A percentile compares a stretch with the other conserved stretches of the same genome.
These are phyloP conservation scores for Nibea coibor DNA, from an alignment of 2,113 vertebrate species.

Conservation along the genomic window DNA sequence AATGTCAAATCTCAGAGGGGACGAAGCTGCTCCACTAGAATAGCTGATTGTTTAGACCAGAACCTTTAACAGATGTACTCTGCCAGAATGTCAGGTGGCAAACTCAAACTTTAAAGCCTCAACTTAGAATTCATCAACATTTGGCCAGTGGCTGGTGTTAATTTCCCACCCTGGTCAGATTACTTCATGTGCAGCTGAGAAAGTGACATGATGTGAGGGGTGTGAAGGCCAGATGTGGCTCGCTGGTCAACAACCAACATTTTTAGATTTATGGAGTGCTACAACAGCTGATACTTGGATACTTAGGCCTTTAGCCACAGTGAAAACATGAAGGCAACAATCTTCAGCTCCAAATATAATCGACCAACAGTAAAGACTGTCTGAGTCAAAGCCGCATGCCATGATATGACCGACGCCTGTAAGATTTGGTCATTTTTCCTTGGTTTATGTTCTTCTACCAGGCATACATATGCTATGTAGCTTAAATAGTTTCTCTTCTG, in stretches of 20 bases:
- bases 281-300: constrained; percentile 8
- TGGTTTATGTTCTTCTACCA: too few relatives aligned
- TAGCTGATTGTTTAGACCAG: neutral
- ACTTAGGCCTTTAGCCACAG: neutral
- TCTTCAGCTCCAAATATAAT: neutral
- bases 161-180: constrained; percentile 52
- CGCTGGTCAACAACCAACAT: constrained; percentile 10
- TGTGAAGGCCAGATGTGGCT: constrained; percentile 42
- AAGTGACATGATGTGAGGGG: constrained; percentile 23
- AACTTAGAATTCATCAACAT: constrained; percentile 35
- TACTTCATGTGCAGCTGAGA: constrained; percentile 40
- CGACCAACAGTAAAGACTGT: neutral
- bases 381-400: neutral
- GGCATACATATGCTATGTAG: too few relatives aligned
- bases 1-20: constrained; percentile 16
- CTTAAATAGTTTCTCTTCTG: too few relatives aligned
- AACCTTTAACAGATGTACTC: neutral
- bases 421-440: too few relatives aligned
- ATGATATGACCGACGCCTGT: too few relatives aligned
- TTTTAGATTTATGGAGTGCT: constrained; percentile 18
- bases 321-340: neutral
- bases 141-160: constrained; percentile 39
- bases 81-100: constrained; percentile 6
- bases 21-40: neutral
- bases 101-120: constrained; percentile 29